phyloP scores from a whole-genome alignment of 2,888 invertebrate species.

The Drosophila gaucha region DNA sequence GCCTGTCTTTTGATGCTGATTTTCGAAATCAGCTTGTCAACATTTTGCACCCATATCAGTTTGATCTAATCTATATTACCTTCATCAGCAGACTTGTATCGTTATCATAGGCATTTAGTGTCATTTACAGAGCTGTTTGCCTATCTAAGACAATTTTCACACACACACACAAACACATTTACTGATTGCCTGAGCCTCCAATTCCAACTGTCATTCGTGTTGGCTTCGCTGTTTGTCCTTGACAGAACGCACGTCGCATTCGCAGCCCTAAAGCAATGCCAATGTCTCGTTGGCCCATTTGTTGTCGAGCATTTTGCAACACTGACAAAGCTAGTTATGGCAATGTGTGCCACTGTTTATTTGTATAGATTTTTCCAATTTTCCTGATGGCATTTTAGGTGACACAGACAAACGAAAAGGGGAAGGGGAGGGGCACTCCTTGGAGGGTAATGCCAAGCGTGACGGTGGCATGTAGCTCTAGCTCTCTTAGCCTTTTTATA shows the following conservation, averaged over 20 bases:
- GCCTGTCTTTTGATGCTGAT: neutral
- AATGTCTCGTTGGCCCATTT: conserved; percentile 50
- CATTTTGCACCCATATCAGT: conserved; percentile 15
- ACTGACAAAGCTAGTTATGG: conserved; percentile 60
- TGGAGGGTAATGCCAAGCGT: conserved; percentile 22
- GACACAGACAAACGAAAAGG: conserved; percentile 34
- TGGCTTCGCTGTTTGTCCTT: conserved; percentile 22
- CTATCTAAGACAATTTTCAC: neutral
- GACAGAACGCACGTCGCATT: conserved; percentile 50
- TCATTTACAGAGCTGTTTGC: conserved; percentile 35
- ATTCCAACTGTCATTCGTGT: conserved; percentile 49
- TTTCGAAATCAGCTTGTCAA: conserved; percentile 6
- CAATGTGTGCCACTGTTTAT: conserved; percentile 45
- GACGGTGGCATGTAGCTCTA: conserved; percentile 10
- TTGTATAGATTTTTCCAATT: conserved; percentile 70
- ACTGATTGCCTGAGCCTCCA: conserved; percentile 51
- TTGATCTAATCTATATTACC: conserved; percentile 27
- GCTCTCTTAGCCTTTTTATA: too few species aligned
- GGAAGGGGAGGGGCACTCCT: conserved; percentile 15
- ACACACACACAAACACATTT: conserved; percentile 5
- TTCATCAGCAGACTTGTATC: conserved; percentile 19
- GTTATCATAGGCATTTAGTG: conserved; percentile 43
- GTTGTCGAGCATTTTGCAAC: conserved; percentile 41
- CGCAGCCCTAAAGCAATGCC: conserved; percentile 40
- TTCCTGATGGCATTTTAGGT: conserved; percentile 74